These are phyloP conservation scores for Callocephalon fimbriatum DNA, from an alignment of 2,113 vertebrate genomes.

Conservation along the genomic window DNA sequence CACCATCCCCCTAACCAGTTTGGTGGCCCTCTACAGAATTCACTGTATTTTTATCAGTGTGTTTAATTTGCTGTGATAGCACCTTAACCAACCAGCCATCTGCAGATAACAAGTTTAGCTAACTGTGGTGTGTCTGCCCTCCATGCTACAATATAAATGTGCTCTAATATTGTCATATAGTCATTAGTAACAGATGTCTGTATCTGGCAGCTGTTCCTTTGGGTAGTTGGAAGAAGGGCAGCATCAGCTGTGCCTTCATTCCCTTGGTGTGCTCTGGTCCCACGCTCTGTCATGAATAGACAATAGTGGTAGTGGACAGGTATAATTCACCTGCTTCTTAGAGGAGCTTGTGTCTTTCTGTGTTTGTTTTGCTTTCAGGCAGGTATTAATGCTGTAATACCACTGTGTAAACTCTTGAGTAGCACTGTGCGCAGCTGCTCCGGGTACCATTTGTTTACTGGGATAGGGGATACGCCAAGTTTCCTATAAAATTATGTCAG, in stretches of 20 bases:
- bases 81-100: not conserved
- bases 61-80: not conserved
- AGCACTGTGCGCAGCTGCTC: accelerated
- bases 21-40: not conserved
- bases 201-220: not conserved
- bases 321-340: not conserved
- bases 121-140: not conserved
- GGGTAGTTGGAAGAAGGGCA: not conserved
- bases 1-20: not conserved
- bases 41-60: not conserved
- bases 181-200: not conserved
- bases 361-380: not conserved
- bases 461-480: not conserved
- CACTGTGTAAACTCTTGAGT: not conserved
- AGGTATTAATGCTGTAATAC: not conserved
- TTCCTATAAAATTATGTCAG: not conserved
- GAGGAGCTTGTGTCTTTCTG: not conserved
- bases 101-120: not conserved
- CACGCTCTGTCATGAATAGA: not conserved
- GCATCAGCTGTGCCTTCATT: not conserved
- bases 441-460: not conserved
- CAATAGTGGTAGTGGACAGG: not conserved
- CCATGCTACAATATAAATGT: accelerated
- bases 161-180: not conserved
- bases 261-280: not conserved